phyloP scores from a whole-genome alignment of 2,888 invertebrate genomes.

The Ashinkailepas kermadecensis region DNA sequence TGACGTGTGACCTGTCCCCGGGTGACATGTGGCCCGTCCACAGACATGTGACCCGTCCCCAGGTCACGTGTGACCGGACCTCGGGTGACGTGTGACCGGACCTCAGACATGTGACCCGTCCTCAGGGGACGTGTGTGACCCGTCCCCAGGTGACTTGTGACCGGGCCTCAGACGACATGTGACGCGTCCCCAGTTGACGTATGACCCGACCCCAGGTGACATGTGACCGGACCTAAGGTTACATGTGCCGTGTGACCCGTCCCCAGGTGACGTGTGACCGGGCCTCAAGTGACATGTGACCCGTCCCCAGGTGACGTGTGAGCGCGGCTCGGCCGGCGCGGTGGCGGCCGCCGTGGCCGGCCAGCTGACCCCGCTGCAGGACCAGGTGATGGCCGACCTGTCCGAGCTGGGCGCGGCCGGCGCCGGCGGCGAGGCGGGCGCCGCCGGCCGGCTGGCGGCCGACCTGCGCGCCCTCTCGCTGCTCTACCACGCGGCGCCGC shows the following conservation, averaged over 20 bases:
- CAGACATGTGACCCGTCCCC: too few relatives aligned
- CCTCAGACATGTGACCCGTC: too few relatives aligned
- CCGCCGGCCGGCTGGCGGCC: background rate
- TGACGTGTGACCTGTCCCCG: too few relatives aligned
- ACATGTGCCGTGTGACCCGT: too few relatives aligned
- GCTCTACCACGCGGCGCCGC: conserved; percentile 4
- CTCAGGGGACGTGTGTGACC: too few relatives aligned
- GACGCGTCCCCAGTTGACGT: background rate
- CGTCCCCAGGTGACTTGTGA: too few relatives aligned
- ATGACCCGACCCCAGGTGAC: background rate
- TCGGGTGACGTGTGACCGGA: too few relatives aligned
- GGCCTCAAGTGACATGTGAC: background rate
- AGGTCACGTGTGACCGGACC: too few relatives aligned
- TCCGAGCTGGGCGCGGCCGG: background rate
- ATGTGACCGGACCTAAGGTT: background rate
- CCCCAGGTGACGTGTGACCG: too few relatives aligned
- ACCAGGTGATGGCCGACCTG: background rate
- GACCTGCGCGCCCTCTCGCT: conserved; percentile 16
- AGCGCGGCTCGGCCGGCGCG: background rate
- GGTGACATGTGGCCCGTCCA: too few relatives aligned
- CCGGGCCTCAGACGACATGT: too few relatives aligned
- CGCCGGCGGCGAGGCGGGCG: background rate
- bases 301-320: background rate
- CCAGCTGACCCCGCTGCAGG: background rate
- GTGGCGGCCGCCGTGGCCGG: background rate